Evolutionary conservation across 1,140 invertebrate genomes (phyloP).

Genomic region (Battus philenor): DNA sequence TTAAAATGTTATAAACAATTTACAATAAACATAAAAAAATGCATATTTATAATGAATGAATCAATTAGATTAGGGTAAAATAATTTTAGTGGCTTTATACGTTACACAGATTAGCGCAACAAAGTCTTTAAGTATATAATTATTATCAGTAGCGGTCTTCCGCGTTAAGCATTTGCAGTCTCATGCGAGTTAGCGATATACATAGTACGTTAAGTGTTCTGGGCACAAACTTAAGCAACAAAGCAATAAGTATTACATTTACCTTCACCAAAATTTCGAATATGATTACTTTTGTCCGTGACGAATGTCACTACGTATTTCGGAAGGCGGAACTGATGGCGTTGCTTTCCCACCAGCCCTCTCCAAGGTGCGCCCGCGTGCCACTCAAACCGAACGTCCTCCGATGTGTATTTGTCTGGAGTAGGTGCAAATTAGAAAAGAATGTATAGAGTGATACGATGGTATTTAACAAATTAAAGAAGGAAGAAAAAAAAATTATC

Average conservation of each 20-base stretch:
- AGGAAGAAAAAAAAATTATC: too few relatives aligned
- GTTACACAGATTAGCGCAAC: too few relatives aligned
- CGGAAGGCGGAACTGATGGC: constrained; percentile 75
- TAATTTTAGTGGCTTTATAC: too few relatives aligned
- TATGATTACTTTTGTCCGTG: constrained; percentile 76
- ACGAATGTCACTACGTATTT: constrained; percentile 79
- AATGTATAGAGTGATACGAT: too few relatives aligned
- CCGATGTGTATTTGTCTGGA: constrained; percentile 77
- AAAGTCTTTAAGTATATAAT: too few relatives aligned
- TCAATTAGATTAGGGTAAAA: too few relatives aligned
- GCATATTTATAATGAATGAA: too few relatives aligned
- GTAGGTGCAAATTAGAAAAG: too few relatives aligned
- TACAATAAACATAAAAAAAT: too few relatives aligned
- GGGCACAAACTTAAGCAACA: constrained; percentile 66
- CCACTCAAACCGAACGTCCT: constrained; percentile 78
- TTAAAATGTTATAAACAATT: too few relatives aligned
- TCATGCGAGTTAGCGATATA: constrained; percentile 45
- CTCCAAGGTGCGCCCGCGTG: constrained; percentile 70
- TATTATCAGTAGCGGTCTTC: constrained; percentile 28
- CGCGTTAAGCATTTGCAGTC: constrained; percentile 39
- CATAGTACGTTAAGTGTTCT: constrained; percentile 36
- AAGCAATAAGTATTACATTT: constrained; percentile 74
- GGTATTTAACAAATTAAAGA: too few relatives aligned
- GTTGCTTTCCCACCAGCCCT: constrained; percentile 71
- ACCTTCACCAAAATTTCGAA: constrained; percentile 79